Base-by-base conservation (phyloP, 2,888 invertebrate species). In the Hypolimnas misippus region DNA sequence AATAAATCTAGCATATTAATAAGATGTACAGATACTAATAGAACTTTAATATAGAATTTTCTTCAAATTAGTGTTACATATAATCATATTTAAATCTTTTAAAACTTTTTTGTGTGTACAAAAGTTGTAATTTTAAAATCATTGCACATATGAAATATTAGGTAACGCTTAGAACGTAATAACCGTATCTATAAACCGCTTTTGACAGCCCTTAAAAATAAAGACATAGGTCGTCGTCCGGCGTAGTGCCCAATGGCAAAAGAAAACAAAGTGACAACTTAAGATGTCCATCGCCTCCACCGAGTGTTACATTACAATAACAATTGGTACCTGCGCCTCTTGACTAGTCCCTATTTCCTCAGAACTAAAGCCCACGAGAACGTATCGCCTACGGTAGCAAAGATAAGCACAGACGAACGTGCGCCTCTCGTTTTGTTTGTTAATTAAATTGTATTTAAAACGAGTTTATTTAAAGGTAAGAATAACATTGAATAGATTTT, bases 181-280 rank as follows among this genome's bases (percentile, higher is more conserved):
- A 1, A 46, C 21, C n/a, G 19, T 19, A 46, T 21, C 25, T 3
- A 21, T n/a, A n/a, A 10, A 21, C 12, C 4, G 4, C 10, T n/a
- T 10, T 40, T 4, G 54, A 68, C 83, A 87, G 62, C 87, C 86
- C 83, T 86, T 77, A 35, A 53, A 40, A 66, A 72, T 71, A 75
- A 71, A 78, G 68, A 76, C 72, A 73, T 69, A 79, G 79, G 89
- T 90, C 90, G 82, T 82, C 81, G 89, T 68, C 85, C 91, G 83
- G 57, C 64, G 70, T 74, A 86, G 84, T 79, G 80, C 70, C 79
- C 78, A 79, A 79, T 81, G 83, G 86, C 83, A 86, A 88, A 89
- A 88, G 84, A 90, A 87, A 89, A 88, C 83, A 86, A 82, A 82
- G 84, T 86, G 85, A 88, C 88, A 88, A 84, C 81, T 84, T 81